phyloP scores from a whole-genome alignment of 2,797 vertebrate species.

The Merluccius polli region DNA sequence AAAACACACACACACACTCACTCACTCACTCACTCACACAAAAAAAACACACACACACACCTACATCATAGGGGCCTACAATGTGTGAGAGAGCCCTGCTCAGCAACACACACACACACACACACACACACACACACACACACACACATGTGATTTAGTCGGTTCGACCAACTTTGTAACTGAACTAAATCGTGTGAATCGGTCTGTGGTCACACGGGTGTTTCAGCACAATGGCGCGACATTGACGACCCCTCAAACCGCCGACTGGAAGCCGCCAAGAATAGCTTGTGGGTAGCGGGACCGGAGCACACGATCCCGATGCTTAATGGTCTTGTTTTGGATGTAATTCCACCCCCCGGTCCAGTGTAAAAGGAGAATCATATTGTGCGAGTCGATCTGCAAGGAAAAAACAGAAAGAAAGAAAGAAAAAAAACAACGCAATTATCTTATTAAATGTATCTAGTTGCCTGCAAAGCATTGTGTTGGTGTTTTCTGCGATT shows the following conservation, averaged over 20 bases:
- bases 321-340: slow-evolving; percentile 50
- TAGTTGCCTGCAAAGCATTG: slow-evolving; percentile 61
- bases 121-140: neutral
- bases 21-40: no score
- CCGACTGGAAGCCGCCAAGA: slow-evolving; percentile 22
- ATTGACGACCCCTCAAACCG: slow-evolving; percentile 36
- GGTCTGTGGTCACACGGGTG: slow-evolving; percentile 26
- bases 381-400: slow-evolving; percentile 48
- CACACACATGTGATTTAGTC: neutral
- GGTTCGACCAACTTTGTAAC: neutral
- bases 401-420: slow-evolving; percentile 21
- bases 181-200: slow-evolving; percentile 4
- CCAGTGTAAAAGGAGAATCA: slow-evolving; percentile 60
- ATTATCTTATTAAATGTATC: slow-evolving; percentile 71
- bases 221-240: slow-evolving; percentile 22
- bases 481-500: slow-evolving; percentile 25
- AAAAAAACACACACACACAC: neutral
- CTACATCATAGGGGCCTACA: no score
- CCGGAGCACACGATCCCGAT: slow-evolving; percentile 23
- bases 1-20: neutral
- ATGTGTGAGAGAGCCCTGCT: no score
- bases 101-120: neutral
- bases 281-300: slow-evolving; percentile 37
- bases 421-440: slow-evolving; percentile 29
- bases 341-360: slow-evolving; percentile 65